Conservation (phyloP, 2,113 vertebrate genomes). For the Cyanoliseus patagonus region DNA sequence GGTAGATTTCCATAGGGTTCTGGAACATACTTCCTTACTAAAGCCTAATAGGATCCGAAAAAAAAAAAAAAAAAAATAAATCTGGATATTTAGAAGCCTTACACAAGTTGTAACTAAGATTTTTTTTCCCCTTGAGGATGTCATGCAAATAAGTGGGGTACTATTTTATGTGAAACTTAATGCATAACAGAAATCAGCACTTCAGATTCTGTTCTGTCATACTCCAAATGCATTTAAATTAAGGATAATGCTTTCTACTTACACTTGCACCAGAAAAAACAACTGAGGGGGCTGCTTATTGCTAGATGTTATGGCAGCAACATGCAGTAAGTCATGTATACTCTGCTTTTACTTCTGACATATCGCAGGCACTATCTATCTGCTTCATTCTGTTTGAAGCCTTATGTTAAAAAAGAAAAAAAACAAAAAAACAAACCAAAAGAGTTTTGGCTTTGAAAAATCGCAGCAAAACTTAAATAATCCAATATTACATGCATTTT, state of each 20-base stretch:
- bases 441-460: neutral
- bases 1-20: neutral
- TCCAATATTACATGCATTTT: neutral
- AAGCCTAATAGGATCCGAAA: neutral
- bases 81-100: neutral
- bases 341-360: neutral
- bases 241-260: neutral
- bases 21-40: neutral
- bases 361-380: neutral
- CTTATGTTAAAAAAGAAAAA: neutral
- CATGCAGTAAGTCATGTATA: neutral
- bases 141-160: neutral
- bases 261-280: neutral
- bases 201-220: neutral
- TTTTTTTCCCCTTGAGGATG: neutral
- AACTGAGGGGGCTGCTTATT: neutral
- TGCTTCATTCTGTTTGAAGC: neutral
- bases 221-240: neutral
- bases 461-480: neutral
- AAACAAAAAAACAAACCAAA: neutral
- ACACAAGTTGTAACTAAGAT: neutral
- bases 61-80: neutral
- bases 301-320: neutral
- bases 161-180: neutral
- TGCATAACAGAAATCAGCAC: neutral